Percentiles rank a stretch among this genome's conserved stretches.
These are phyloP conservation scores for Stenotaenia linearis DNA, from an alignment of 2,888 invertebrate genomes.

Conservation along the genomic window DNA sequence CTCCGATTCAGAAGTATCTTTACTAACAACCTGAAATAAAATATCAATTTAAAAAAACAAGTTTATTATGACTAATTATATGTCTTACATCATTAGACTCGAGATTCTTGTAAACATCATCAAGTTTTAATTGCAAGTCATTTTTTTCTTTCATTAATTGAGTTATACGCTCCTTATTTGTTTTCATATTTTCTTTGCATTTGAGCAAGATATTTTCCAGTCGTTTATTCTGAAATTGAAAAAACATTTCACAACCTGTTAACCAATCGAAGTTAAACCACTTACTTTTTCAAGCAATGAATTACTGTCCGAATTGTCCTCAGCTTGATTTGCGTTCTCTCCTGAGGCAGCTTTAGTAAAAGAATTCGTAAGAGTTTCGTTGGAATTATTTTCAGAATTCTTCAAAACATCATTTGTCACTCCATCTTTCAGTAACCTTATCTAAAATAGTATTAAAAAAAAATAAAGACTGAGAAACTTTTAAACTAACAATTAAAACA, in stretches of 20 bases:
- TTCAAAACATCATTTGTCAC: background rate
- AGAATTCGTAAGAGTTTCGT: background rate
- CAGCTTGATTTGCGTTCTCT: background rate
- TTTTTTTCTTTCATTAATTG: background rate
- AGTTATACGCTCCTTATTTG: background rate
- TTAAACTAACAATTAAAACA: background rate
- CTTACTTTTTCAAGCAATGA: background rate
- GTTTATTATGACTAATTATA: background rate
- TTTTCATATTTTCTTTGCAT: background rate
- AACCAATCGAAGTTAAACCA: background rate
- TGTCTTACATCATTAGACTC: background rate
- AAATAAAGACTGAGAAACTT: no score
- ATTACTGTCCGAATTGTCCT: background rate
- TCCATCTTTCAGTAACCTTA: background rate
- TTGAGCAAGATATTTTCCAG: background rate
- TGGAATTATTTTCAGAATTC: background rate
- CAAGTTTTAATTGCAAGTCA: background rate
- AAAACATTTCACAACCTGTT: background rate
- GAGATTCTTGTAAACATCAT: background rate
- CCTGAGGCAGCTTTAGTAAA: background rate
- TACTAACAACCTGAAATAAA: no score
- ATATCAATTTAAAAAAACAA: no score
- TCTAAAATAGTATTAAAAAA: background rate
- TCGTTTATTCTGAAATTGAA: slow-evolving; percentile 1
- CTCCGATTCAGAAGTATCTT: background rate